A percentile compares a stretch with the other conserved stretches of the same genome.
These are phyloP conservation scores for Coturnix japonica DNA, from an alignment of 2,113 vertebrate genomes.

Conservation along the genomic window DNA sequence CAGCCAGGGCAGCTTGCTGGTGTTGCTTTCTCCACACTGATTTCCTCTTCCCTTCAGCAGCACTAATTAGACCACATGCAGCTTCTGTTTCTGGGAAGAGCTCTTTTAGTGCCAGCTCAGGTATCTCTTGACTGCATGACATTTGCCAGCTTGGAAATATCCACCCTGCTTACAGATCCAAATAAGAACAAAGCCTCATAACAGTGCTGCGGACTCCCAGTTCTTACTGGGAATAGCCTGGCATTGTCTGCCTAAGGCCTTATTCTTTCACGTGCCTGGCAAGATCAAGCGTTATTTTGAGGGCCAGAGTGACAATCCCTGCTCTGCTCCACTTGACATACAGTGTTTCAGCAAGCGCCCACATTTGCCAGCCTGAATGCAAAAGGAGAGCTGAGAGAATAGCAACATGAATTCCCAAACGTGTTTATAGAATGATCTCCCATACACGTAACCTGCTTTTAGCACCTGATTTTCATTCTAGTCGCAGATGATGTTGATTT, in stretches of 20 bases:
- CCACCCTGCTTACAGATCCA: background rate
- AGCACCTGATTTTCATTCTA: background rate
- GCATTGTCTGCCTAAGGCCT: background rate
- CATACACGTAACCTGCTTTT: background rate
- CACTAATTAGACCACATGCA: background rate
- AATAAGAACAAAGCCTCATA: background rate
- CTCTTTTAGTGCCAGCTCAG: background rate
- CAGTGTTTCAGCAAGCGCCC: background rate
- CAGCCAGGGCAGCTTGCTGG: background rate
- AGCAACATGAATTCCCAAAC: background rate
- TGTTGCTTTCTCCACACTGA: background rate
- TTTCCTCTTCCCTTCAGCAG: background rate
- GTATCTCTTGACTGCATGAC: background rate
- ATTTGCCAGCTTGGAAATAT: background rate
- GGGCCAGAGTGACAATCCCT: background rate
- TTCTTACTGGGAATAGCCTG: background rate
- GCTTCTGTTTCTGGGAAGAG: background rate
- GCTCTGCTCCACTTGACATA: background rate
- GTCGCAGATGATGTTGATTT: background rate
- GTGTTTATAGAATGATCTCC: background rate
- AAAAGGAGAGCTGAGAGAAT: background rate
- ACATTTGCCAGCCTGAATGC: background rate
- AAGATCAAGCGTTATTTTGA: background rate
- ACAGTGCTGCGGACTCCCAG: background rate
- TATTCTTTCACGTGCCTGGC: background rate